Evolutionary conservation across 2,888 invertebrate species (phyloP).

Genomic region (Arge pagana): DNA sequence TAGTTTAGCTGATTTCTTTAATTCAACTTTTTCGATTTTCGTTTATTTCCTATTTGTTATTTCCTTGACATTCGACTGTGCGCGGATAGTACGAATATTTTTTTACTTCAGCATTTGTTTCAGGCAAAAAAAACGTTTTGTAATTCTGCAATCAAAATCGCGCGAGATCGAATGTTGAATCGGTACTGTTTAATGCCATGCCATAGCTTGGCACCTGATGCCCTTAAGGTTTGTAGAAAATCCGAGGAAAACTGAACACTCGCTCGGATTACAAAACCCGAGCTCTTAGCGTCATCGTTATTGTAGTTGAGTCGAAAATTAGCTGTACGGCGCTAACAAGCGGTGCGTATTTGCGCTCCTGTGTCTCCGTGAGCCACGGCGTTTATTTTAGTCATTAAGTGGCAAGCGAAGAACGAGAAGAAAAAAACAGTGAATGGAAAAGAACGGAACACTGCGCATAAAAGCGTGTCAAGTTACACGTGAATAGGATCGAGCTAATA

Average conservation of each 20-base stretch:
- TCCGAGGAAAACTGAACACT: too few species aligned
- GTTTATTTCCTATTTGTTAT: not conserved
- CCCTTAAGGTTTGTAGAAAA: too few species aligned
- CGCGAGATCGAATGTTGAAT: too few species aligned
- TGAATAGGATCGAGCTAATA: too few species aligned
- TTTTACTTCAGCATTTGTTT: slow-evolving; percentile 16
- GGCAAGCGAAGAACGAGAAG: not conserved
- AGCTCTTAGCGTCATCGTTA: slow-evolving; percentile 10
- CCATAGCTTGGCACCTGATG: too few species aligned
- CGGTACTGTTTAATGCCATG: too few species aligned
- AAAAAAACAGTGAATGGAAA: not conserved
- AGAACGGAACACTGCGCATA: not conserved
- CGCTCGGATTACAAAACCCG: too few species aligned
- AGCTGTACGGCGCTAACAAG: slow-evolving; percentile 3
- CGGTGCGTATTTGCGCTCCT: slow-evolving; percentile 16
- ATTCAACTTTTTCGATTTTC: not conserved
- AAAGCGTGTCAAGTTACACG: not conserved
- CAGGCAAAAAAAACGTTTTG: not conserved
- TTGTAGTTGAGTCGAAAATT: slow-evolving; percentile 15
- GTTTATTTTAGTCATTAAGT: slow-evolving; percentile 15
- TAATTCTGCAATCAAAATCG: too few species aligned
- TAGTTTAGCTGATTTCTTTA: not conserved
- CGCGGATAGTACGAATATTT: too few species aligned
- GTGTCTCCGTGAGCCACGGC: not conserved
- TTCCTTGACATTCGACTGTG: not conserved